These are phyloP conservation scores for Brachionus manjavacas DNA, from an alignment of 1,140 invertebrate genomes.

Conservation along the genomic window DNA sequence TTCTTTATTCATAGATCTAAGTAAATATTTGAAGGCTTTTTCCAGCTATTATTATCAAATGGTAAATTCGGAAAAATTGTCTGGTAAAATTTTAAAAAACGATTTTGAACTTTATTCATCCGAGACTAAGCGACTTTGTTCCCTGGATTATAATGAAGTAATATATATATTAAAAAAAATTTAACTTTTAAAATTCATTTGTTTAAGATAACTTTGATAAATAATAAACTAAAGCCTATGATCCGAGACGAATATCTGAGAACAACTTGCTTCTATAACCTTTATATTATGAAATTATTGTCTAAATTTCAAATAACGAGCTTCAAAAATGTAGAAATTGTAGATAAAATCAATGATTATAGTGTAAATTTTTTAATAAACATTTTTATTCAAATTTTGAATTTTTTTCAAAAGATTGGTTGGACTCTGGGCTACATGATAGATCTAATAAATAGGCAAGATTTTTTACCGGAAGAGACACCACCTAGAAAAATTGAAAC, in stretches of 20 bases:
- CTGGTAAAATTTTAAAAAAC: not conserved
- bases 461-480: slow-evolving; percentile 16
- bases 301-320: not conserved
- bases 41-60: slow-evolving; percentile 39
- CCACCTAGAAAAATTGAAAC: not conserved
- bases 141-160: slow-evolving; percentile 14
- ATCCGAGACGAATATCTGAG: not conserved
- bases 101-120: not conserved
- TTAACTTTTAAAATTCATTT: not conserved
- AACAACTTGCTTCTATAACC: slow-evolving; percentile 27
- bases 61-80: slow-evolving; percentile 6
- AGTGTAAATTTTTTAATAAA: not conserved
- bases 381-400: not conserved
- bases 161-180: not conserved
- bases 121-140: not conserved
- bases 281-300: slow-evolving; percentile 1
- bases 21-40: not conserved
- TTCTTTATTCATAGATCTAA: no score
- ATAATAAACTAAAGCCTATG: not conserved
- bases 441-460: slow-evolving; percentile 13
- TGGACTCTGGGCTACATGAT: slow-evolving; percentile 37
- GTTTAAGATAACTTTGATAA: not conserved
- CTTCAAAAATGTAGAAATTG: slow-evolving; percentile 19
- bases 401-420: not conserved
- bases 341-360: not conserved